These are phyloP conservation scores for Silurus aristotelis DNA, from an alignment of 2,797 vertebrate species.

Conservation along the genomic window DNA sequence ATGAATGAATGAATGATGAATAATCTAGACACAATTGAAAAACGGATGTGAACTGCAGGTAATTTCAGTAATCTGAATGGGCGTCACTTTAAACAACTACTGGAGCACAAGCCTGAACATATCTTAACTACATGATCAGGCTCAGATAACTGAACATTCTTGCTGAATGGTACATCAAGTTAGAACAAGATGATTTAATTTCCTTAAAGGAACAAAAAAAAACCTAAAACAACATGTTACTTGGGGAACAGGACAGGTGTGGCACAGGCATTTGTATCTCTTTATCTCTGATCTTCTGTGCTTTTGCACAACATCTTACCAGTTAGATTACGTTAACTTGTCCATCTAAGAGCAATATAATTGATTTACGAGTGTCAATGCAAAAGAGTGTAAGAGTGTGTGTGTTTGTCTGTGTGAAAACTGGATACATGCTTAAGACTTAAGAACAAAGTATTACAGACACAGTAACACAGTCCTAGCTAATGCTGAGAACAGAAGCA, in stretches of 20 bases:
- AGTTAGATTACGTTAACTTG: not conserved
- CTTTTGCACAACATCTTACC: not conserved
- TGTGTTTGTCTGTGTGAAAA: no score
- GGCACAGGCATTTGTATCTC: not conserved
- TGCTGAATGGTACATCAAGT: not conserved
- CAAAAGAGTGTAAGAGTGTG: not conserved
- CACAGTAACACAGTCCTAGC: not conserved
- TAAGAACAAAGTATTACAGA: not conserved
- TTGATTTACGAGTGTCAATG: not conserved
- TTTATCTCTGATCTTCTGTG: not conserved
- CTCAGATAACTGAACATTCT: not conserved
- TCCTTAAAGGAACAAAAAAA: not conserved
- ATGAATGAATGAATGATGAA: no score
- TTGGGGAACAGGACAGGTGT: not conserved
- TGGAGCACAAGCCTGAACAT: not conserved
- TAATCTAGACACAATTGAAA: not conserved
- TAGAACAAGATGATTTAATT: not conserved
- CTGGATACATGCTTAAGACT: not conserved
- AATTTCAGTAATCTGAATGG: not conserved
- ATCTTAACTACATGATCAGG: not conserved
- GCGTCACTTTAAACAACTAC: not conserved
- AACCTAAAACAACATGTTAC: not conserved
- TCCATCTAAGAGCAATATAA: not conserved
- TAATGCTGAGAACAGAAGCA: not conserved
- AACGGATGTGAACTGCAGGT: not conserved